phyloP scores from a whole-genome alignment of 2,797 vertebrate species.

The Onychomys arenicola region DNA sequence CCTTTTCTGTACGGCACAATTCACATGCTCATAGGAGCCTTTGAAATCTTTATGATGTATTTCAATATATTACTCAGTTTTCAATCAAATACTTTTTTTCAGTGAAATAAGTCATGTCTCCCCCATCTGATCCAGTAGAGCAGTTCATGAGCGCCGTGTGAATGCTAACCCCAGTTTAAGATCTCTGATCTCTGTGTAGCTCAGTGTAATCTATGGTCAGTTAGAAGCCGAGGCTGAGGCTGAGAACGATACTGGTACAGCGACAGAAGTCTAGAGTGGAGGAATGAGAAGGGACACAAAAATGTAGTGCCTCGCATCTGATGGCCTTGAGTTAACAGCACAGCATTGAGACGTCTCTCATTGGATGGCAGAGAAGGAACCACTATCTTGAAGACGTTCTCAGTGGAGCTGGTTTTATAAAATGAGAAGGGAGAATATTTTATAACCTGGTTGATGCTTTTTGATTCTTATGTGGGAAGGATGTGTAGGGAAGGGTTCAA shows the following conservation, averaged over 20 bases:
- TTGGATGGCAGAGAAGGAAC: too few species aligned
- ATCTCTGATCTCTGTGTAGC: neutral
- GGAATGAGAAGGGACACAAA: neutral
- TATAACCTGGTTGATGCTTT: slow-evolving; percentile 18
- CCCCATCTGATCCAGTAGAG: neutral
- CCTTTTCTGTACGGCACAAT: neutral
- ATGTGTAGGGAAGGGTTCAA: neutral
- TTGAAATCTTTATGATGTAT: neutral
- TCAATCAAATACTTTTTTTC: neutral
- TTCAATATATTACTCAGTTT: neutral
- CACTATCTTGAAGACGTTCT: neutral
- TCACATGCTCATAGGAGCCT: neutral
- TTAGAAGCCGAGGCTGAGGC: neutral
- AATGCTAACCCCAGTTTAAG: slow-evolving; percentile 1
- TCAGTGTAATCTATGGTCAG: neutral
- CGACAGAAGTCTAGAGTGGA: neutral
- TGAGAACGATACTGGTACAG: neutral
- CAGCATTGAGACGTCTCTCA: neutral
- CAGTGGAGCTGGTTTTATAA: neutral
- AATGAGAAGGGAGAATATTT: neutral
- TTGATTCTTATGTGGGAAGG: neutral
- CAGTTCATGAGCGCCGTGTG: neutral
- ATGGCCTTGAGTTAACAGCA: neutral
- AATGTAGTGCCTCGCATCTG: rapidly evolving
- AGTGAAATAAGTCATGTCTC: neutral